Base-by-base conservation (phyloP, 2,113 vertebrate genomes). In the Gnathonemus echidnorhynchus region DNA sequence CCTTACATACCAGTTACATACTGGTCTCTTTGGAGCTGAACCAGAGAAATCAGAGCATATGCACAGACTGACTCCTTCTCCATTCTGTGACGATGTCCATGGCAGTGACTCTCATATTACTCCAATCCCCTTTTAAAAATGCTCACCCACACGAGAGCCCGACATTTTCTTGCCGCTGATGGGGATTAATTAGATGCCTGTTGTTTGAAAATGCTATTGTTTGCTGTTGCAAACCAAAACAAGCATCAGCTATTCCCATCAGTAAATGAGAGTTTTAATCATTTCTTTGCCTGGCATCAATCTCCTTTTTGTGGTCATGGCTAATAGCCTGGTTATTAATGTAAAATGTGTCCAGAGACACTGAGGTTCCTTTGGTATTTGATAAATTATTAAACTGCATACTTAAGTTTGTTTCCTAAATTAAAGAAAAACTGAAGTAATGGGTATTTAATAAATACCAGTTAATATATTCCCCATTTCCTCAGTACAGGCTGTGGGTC, bases 111-210 rank as follows among this genome's bases (percentile, higher is more conserved):
- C 92, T 86, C 1, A 91, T 91, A 95, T 94, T 93, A 93, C 90
- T 92, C 93, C 94, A 92, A 93, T 94, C 92, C 93, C 93, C 94
- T 94, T 93, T 93, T 17, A 53, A 17, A 90, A 90, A 91, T 92
- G 90, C 49, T n/a, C 5, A 17, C 92, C 39, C 86, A 85, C 90
- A 91, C 89, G 92, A 91, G 90, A 89, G 31, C 56, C 83, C 88
- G 66, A 89, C 88, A 89, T 85, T 86, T 84, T 89, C 70, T 83
- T 92, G 91, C 88, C 91, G 92, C 92, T 91, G 92, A 90, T 90
- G 90, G 89, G 91, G 92, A 90, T 93, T 90, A 85, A 88, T 88
- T 90, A 87, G 92, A 92, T 93, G 88, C 90, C 90, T 92, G 91
- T 88, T 80, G 89, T 90, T 90, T 90, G 27, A 52, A 88, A 45